Base-by-base conservation (phyloP, 2,888 invertebrate genomes). In the Melitaea athalia region DNA sequence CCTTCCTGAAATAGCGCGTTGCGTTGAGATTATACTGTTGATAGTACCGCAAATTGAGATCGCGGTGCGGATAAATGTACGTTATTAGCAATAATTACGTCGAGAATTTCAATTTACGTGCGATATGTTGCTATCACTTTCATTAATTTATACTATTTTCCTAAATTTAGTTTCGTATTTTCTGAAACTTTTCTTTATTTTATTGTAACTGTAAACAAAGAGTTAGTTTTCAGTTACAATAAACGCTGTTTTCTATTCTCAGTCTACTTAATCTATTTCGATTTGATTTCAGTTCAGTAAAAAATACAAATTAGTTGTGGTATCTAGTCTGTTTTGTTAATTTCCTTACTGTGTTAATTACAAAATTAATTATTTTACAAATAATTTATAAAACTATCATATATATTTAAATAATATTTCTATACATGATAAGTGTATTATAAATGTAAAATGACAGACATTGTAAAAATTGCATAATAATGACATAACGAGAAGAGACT, bases 1-100 rank as follows among this genome's bases (percentile, higher is more conserved):
- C 76, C 79, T 76, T 79, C 79, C 83, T 86, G 81, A 84, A 85
- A 86, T 83, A 84, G 85, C 83, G 81, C 80, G 83, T 80, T 81
- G 80, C 79, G 83, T 81, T 78, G 73, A 84, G 85, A 88, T 86
- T 79, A 76, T 80, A 82, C 77, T n/a, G 78, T 74, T 79, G 85
- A 85, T 85, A 84, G 79, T 78, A 77, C 79, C 79, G 78, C 78
- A 79, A 82, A 83, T 86, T 86, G 81, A 78, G 85, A 87, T 84
- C 78, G 78, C 76, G 77, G 69, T 72, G 70, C 70, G 77, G 82
- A 85, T 85, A 81, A 79, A 72, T 76, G 72, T 69, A 67, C 76
- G 75, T 75, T 73, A 76, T 76, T 77, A 75, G 66, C 62, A 64
- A 74, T 76, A 75, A 77, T 76, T 77, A 73, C 74, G 66, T 59